Evolutionary conservation across 2,888 invertebrate species (phyloP).

Genomic region (Frankliniella intonsa): DNA sequence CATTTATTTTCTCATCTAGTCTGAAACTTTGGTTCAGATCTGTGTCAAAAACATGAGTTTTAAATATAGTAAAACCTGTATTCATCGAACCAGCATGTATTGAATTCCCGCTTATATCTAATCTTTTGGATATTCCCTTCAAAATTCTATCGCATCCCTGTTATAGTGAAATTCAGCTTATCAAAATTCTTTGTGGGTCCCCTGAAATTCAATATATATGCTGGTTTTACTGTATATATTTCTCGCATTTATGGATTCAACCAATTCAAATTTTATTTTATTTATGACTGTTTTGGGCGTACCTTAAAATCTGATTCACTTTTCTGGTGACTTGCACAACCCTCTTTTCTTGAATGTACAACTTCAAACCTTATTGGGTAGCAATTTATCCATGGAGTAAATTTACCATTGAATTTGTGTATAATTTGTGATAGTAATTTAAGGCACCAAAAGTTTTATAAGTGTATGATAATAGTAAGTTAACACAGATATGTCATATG

Average conservation of each 20-base stretch:
- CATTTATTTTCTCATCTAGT: neutral
- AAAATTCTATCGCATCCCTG: neutral
- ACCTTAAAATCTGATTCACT: neutral
- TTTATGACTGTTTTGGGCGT: neutral
- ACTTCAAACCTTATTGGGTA: neutral
- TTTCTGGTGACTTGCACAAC: neutral
- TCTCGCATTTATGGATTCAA: too few species aligned
- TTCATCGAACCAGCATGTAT: neutral
- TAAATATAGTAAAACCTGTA: neutral
- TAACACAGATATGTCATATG: neutral
- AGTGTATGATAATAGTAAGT: neutral
- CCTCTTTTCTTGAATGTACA: neutral
- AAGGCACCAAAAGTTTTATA: neutral
- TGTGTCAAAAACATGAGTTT: neutral
- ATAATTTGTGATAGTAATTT: conserved; percentile 7
- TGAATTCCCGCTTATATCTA: neutral
- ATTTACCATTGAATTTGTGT: neutral
- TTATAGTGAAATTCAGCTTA: neutral
- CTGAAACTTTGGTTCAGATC: neutral
- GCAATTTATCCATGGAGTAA: neutral
- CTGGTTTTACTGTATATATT: too few species aligned
- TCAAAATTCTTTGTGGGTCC: neutral
- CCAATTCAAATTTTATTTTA: neutral
- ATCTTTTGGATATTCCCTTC: neutral
- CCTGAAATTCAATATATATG: too few species aligned